These are phyloP conservation scores for Drosophila yooni DNA, from an alignment of 2,888 invertebrate species.

Conservation along the genomic window DNA sequence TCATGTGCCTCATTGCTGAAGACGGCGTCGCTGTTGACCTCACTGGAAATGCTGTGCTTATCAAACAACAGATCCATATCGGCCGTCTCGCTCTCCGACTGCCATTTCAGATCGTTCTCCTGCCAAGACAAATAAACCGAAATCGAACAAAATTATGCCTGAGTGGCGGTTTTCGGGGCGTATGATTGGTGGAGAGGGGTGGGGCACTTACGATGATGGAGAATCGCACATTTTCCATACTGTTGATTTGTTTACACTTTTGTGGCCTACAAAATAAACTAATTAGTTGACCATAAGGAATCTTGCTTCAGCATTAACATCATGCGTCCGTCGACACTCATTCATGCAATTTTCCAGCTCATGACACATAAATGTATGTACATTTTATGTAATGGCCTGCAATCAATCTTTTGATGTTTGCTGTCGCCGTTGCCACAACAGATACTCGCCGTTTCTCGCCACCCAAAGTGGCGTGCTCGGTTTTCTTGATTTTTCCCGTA, in stretches of 20 bases:
- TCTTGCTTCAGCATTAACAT: constrained; percentile 14
- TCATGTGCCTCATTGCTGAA: constrained; percentile 83
- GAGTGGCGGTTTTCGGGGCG: neutral
- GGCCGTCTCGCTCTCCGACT: constrained; percentile 80
- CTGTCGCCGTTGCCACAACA: constrained; percentile 5
- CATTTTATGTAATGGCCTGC: constrained; percentile 24
- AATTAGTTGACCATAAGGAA: constrained; percentile 45
- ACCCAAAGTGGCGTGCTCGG: constrained; percentile 18
- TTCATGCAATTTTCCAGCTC: constrained; percentile 20
- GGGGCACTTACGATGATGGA: constrained; percentile 84
- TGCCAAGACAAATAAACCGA: constrained; percentile 60
- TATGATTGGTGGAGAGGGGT: neutral
- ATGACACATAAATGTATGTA: constrained; percentile 18
- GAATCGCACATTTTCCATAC: constrained; percentile 85
- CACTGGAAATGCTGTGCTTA: constrained; percentile 84
- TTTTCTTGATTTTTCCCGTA: constrained; percentile 4
- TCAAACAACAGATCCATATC: constrained; percentile 81
- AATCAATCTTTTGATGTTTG: constrained; percentile 62
- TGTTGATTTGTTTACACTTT: constrained; percentile 66
- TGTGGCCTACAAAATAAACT: constrained; percentile 55
- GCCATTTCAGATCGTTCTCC: constrained; percentile 85
- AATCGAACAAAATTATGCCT: neutral
- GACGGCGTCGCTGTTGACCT: constrained; percentile 81
- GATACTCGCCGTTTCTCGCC: constrained; percentile 9
- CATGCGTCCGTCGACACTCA: constrained; percentile 25